A percentile compares a stretch with the other conserved stretches of the same genome.
phyloP scores from a whole-genome alignment of 1,140 invertebrate species.

The Octopus bimaculoides region DNA sequence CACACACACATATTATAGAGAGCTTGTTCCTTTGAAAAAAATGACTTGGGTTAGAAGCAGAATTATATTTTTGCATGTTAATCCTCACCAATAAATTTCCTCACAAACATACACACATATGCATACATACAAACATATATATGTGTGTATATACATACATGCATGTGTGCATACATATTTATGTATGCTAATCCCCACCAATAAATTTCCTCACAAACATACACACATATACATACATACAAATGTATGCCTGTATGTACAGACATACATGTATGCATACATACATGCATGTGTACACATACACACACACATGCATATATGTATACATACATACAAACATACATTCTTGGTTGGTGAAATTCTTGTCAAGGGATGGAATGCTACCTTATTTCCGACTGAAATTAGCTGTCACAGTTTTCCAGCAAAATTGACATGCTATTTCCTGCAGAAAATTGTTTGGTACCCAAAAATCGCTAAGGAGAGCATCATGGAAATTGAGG shows the following conservation, averaged over 20 bases:
- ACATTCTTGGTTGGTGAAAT: too few species aligned
- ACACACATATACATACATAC: background rate
- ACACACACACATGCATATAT: background rate
- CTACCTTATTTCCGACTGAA: too few species aligned
- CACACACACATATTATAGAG: background rate
- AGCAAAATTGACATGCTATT: too few species aligned
- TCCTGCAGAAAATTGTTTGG: too few species aligned
- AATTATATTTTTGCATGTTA: too few species aligned
- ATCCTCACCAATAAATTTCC: background rate
- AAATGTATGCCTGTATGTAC: background rate
- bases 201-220: background rate
- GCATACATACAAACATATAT: background rate
- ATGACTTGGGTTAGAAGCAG: background rate
- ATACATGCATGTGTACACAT: background rate
- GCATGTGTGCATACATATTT: background rate
- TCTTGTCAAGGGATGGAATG: too few species aligned
- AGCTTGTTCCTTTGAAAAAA: background rate
- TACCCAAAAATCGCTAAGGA: too few species aligned
- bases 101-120: background rate
- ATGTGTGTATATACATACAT: background rate
- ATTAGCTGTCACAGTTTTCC: too few species aligned
- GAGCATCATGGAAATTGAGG: too few species aligned
- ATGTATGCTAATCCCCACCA: background rate
- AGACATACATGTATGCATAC: background rate
- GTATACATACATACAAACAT: background rate